A percentile compares a stretch with the other conserved stretches of the same genome.
phyloP scores from a whole-genome alignment of 2,113 vertebrate genomes.

The Amia ocellicauda region DNA sequence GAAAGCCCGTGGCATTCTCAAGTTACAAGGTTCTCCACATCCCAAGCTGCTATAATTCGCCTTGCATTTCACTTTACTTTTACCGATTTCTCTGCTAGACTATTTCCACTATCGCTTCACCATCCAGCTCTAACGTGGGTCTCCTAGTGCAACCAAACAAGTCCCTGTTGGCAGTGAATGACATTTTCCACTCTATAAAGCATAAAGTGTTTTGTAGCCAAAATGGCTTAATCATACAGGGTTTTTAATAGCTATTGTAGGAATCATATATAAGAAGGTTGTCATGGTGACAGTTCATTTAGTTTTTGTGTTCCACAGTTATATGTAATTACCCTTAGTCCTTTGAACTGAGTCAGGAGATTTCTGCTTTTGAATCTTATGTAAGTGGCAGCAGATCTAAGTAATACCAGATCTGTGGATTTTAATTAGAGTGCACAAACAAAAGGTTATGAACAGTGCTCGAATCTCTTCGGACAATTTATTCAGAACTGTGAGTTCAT shows the following conservation, averaged over 20 bases:
- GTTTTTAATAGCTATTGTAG: slow-evolving; percentile 52
- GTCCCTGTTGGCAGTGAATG: slow-evolving; percentile 3
- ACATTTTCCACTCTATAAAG: slow-evolving; percentile 15
- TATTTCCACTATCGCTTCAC: too few relatives aligned
- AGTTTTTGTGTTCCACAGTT: slow-evolving; percentile 29
- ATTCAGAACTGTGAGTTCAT: too few relatives aligned
- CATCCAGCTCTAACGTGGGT: too few relatives aligned
- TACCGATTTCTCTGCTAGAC: background rate
- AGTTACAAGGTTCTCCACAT: background rate
- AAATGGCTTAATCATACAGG: slow-evolving; percentile 37
- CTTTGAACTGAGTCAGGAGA: slow-evolving; percentile 51
- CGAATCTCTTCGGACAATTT: too few relatives aligned
- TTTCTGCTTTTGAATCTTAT: slow-evolving; percentile 39
- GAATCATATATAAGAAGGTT: slow-evolving; percentile 43
- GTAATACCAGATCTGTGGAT: slow-evolving; percentile 28
- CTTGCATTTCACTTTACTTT: background rate
- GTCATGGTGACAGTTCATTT: slow-evolving; percentile 47
- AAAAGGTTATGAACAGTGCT: too few relatives aligned
- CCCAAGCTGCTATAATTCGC: background rate
- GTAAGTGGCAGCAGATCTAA: slow-evolving; percentile 39
- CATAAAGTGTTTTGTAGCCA: slow-evolving; percentile 3
- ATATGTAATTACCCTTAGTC: slow-evolving; percentile 30
- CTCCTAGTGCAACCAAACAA: background rate
- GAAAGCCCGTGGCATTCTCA: background rate
- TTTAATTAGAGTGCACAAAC: slow-evolving; percentile 36